Percentiles rank a stretch among this genome's conserved stretches.
Conservation (phyloP, 2,113 vertebrate genomes). For the Rhinolophus ferrumequinum region DNA sequence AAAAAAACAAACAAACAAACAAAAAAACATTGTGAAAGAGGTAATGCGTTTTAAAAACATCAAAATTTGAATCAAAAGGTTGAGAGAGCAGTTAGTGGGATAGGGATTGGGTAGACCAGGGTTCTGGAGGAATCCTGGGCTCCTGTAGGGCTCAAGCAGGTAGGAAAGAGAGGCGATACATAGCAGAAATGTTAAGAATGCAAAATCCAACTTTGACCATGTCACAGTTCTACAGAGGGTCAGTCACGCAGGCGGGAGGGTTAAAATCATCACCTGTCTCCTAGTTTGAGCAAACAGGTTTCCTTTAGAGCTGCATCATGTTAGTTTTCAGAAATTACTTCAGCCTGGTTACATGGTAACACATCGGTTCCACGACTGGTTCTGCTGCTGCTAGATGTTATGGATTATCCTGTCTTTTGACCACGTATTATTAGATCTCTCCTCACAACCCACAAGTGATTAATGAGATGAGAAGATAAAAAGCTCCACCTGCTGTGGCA, state of each 20-base stretch:
- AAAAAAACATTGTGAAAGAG: neutral
- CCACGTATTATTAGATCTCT: conserved; percentile 84
- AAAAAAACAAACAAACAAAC: no score
- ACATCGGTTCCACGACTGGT: conserved; percentile 70
- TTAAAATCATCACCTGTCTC: conserved; percentile 62
- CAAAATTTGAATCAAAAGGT: neutral
- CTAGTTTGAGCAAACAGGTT: conserved; percentile 36
- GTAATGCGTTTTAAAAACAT: neutral
- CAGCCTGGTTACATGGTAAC: conserved; percentile 68
- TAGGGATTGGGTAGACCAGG: neutral
- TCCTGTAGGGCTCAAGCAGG: neutral
- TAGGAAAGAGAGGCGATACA: neutral
- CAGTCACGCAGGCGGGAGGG: rapidly evolving
- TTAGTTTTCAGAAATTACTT: conserved; percentile 70
- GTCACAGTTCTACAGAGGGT: neutral
- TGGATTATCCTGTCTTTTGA: conserved; percentile 79
- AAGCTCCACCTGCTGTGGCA: conserved; percentile 83
- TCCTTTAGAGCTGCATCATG: conserved; percentile 43
- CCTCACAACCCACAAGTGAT: conserved; percentile 82
- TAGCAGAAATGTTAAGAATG: neutral
- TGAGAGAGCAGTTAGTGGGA: neutral
- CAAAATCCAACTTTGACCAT: neutral
- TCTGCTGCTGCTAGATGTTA: conserved; percentile 75
- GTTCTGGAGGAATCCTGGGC: neutral
- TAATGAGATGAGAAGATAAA: conserved; percentile 87